Base-by-base conservation (phyloP, 2,888 invertebrate species). In the Sesamia inferens region DNA sequence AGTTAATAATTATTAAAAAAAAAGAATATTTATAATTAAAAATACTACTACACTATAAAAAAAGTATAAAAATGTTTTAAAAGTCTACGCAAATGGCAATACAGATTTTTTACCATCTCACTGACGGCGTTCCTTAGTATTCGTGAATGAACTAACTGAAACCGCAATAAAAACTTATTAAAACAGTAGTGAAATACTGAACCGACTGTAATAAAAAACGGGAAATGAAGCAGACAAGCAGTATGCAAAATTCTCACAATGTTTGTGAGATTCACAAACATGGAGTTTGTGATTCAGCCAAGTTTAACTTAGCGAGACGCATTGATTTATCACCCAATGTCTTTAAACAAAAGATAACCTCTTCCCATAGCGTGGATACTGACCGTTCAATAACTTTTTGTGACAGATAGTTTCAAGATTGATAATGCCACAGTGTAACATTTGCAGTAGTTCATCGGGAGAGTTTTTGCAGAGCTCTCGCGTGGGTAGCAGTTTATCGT, bases 371-470 rank as follows among this genome's bases (percentile, higher is more conserved):
- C 14, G n/a, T 44, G 39, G 44, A 57, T 55, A 63, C 58, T 70
- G 71, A 65, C 55, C n/a, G 54, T 58, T 66, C 69, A 77, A 70
- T 81, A 81, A 65, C 48, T 81, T 76, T 78, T 82, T 81, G 65
- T 63, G 82, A 77, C 65, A 77, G 47, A 82, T 70, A 63, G 39
- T 70, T 58, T 47, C 57, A 66, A 66, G 70, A 78, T 70, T 82
- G 82, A 77, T 78, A 69, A 59, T 47, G 6, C 78, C 62, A 78
- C 57, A 74, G 74, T 44, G 1, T 78, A 47, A 42, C 13, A 55
- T 6, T 22, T n/a, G 4, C 39, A 73, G 72, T 47, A 5, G 22
- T 44, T 75, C 44, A 74, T 61, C 39, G 2, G 13, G 2, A 22
- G 13, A 14, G 39, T 51, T 51, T 51, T 51, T 19, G 51, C 51